phyloP scores from a whole-genome alignment of 1,140 invertebrate genomes.

The Drosophila persimilis region DNA sequence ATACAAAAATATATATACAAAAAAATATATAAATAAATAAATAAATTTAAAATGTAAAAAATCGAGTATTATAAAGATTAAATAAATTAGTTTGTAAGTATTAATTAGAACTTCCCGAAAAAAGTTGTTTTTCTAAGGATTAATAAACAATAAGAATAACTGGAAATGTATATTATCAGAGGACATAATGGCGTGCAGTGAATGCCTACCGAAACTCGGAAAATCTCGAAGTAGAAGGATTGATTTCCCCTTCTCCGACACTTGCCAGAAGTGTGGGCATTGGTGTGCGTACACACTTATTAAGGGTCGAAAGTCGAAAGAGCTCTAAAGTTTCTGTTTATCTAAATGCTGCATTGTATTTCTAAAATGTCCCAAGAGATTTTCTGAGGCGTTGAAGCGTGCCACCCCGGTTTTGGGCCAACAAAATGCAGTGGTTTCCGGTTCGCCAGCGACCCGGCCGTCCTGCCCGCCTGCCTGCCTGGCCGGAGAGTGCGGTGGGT shows the following conservation, averaged over 20 bases:
- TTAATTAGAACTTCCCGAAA: too few species aligned
- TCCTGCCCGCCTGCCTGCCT: not conserved
- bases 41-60: too few species aligned
- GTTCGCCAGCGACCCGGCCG: conserved; percentile 62
- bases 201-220: too few species aligned
- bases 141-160: too few species aligned
- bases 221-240: conserved; percentile 34
- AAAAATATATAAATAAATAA: too few species aligned
- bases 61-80: too few species aligned
- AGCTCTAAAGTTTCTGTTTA: conserved; percentile 68
- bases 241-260: conserved; percentile 26
- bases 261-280: not conserved
- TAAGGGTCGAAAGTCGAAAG: conserved; percentile 31
- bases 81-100: too few species aligned
- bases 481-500: too few species aligned
- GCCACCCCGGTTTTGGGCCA: conserved; percentile 62
- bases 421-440: conserved; percentile 82
- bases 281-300: conserved; percentile 4
- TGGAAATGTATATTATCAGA: too few species aligned
- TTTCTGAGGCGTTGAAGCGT: conserved; percentile 78
- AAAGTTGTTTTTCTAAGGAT: too few species aligned
- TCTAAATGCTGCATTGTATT: conserved; percentile 77
- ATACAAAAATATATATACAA: too few species aligned
- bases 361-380: conserved; percentile 78
- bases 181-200: too few species aligned